Conservation (phyloP, 23 tunicate species). For the Aplidium turbinatum region DNA sequence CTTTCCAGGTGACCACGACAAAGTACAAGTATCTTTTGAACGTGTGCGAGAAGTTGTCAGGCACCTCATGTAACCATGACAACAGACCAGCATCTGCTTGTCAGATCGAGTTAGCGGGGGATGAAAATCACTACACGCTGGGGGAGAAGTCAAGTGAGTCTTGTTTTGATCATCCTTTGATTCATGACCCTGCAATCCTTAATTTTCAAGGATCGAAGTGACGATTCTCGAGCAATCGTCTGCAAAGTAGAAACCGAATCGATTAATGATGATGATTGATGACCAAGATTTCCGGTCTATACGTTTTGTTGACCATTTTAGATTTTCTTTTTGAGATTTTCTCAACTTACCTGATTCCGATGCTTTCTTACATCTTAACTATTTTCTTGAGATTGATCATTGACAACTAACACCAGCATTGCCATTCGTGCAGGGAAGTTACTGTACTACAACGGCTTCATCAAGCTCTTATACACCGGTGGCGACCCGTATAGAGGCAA, state of each 20-base stretch:
- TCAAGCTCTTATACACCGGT: constrained; percentile 44
- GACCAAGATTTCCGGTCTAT: too few species aligned
- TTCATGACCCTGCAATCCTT: too few species aligned
- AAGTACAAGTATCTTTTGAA: constrained; percentile 52
- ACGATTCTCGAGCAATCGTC: too few species aligned
- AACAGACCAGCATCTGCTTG: constrained; percentile 34
- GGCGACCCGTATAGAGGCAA: constrained; percentile 61
- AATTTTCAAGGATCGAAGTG: too few species aligned
- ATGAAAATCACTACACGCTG: constrained; percentile 4
- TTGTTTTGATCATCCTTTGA: too few species aligned
- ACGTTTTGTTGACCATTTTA: too few species aligned
- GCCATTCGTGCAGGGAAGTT: constrained; percentile 33
- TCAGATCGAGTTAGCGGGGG: constrained; percentile 44
- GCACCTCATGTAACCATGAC: constrained; percentile 19
- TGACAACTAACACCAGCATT: too few species aligned
- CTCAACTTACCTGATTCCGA: not conserved
- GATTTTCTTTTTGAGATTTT: too few species aligned
- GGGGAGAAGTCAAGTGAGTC: constrained; percentile 64
- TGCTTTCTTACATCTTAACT: not conserved
- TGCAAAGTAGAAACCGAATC: too few species aligned
- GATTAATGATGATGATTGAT: too few species aligned
- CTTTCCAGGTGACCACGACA: constrained; percentile 22
- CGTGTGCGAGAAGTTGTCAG: constrained; percentile 44
- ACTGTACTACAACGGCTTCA: constrained; percentile 61
- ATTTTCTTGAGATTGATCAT: not conserved